These are phyloP conservation scores for Saccostrea glomerata DNA, from an alignment of 1,140 invertebrate genomes.

Conservation along the genomic window DNA sequence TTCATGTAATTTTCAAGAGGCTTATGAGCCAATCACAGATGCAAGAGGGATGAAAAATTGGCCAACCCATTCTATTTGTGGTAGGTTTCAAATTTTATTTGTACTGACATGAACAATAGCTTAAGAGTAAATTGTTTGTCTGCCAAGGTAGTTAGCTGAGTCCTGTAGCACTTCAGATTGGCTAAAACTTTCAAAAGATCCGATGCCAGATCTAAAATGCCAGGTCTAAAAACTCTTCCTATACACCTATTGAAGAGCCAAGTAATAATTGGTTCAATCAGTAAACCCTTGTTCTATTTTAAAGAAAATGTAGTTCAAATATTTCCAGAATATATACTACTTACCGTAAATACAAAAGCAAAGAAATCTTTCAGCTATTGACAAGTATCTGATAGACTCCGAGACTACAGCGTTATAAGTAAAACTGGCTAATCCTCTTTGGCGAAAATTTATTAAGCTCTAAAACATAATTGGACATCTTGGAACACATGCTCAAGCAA, in stretches of 20 bases:
- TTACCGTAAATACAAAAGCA: neutral
- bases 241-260: neutral
- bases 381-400: neutral
- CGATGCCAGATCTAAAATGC: slow-evolving; percentile 3
- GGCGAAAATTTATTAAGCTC: slow-evolving; percentile 10
- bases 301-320: slow-evolving; percentile 14
- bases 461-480: slow-evolving; percentile 37
- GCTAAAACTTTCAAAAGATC: neutral
- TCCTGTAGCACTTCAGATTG: slow-evolving; percentile 19
- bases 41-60: slow-evolving; percentile 16
- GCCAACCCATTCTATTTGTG: neutral
- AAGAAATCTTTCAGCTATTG: neutral
- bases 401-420: neutral
- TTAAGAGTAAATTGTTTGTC: slow-evolving; percentile 33
- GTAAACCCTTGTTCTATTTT: neutral
- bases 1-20: slow-evolving; percentile 30
- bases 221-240: neutral
- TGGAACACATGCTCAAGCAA: slow-evolving; percentile 20
- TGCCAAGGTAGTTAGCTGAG: neutral
- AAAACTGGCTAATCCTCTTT: neutral
- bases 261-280: slow-evolving; percentile 12
- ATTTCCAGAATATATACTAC: neutral
- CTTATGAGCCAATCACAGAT: neutral
- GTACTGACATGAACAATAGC: slow-evolving; percentile 26
- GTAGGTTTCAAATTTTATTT: slow-evolving; percentile 32